These are phyloP conservation scores for Microtus pennsylvanicus DNA, from an alignment of 2,113 vertebrate species.

Conservation along the genomic window DNA sequence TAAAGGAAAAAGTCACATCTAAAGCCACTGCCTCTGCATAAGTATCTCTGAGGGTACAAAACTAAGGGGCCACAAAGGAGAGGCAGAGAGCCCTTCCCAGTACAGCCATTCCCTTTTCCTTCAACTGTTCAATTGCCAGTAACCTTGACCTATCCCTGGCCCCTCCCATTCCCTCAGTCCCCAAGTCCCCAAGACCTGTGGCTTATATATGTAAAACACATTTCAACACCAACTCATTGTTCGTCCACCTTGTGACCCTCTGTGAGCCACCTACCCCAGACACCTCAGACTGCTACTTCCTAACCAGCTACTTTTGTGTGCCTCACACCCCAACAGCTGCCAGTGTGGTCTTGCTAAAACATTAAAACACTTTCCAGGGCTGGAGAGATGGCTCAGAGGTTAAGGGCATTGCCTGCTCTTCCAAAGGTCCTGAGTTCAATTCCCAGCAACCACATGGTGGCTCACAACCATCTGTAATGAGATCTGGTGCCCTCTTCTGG, in stretches of 20 bases:
- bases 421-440: too few relatives aligned
- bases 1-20: neutral
- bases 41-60: constrained; percentile 3
- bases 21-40: neutral
- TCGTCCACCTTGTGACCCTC: neutral
- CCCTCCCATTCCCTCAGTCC: neutral
- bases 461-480: too few relatives aligned
- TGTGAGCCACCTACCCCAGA: neutral
- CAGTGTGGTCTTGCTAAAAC: constrained; percentile 26
- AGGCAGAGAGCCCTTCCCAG: neutral
- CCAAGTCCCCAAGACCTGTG: neutral
- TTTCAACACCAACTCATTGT: neutral
- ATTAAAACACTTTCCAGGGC: constrained; percentile 23
- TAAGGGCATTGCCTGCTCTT: too few relatives aligned
- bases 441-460: too few relatives aligned
- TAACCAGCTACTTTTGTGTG: neutral
- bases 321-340: constrained; percentile 4
- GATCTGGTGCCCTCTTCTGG: too few relatives aligned
- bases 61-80: neutral
- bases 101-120: neutral
- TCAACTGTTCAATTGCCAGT: neutral
- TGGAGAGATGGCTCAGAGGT: too few relatives aligned
- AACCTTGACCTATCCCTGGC: neutral
- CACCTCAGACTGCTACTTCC: neutral
- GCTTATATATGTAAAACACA: neutral